These are phyloP conservation scores for Zaprionus davidi DNA, from an alignment of 1,140 invertebrate genomes.

Conservation along the genomic window DNA sequence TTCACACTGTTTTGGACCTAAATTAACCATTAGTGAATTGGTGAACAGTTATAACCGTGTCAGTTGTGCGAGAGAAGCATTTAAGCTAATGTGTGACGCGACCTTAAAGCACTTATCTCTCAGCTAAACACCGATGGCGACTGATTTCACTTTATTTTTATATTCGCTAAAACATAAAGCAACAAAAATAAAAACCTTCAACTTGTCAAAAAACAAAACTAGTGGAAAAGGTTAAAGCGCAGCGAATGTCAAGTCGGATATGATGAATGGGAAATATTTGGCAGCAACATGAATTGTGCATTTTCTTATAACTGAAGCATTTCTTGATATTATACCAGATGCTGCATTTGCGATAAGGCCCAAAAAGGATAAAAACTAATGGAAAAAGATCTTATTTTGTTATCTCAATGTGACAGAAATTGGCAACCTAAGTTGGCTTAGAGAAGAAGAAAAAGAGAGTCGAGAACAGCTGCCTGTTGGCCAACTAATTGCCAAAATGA, in stretches of 20 bases:
- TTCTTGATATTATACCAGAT: background rate
- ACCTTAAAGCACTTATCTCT: constrained; percentile 13
- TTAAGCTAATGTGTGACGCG: constrained; percentile 20
- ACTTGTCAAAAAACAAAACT: constrained; percentile 32
- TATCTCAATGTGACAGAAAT: background rate
- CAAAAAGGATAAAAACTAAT: background rate
- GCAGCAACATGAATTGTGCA: background rate
- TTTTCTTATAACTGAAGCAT: background rate
- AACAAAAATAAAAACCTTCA: constrained; percentile 49
- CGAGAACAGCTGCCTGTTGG: constrained; percentile 1
- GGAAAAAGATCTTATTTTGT: background rate
- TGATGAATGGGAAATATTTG: background rate
- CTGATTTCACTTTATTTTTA: constrained; percentile 6
- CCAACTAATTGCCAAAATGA: constrained; percentile 29
- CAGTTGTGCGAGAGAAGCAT: background rate
- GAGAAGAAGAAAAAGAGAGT: background rate
- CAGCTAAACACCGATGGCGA: background rate
- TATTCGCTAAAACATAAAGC: background rate
- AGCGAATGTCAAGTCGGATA: constrained; percentile 42
- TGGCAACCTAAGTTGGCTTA: background rate
- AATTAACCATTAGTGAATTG: background rate
- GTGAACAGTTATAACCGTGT: background rate
- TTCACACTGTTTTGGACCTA: background rate
- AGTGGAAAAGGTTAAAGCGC: constrained; percentile 18
- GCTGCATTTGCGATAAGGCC: background rate